Evolutionary conservation across 2,797 vertebrate species (phyloP), one percentile per base, ranked within the genome.

Genomic region (Gymnodraco acuticeps): DNA sequence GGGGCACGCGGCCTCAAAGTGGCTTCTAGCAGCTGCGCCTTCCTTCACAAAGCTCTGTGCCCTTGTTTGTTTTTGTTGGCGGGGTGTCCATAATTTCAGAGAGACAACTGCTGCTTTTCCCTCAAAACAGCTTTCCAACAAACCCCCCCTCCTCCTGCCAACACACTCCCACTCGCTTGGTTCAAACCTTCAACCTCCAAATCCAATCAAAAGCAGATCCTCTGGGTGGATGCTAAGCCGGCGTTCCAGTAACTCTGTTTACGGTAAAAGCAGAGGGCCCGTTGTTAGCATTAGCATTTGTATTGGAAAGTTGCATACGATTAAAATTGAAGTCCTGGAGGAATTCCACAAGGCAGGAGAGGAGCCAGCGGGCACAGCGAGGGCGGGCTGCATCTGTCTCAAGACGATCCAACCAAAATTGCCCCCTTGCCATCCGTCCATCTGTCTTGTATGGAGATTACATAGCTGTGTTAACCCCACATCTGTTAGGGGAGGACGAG

Each of bases 231-330:
- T 73, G 72, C 88, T 83, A 81, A 88, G 84, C 87, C 13, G 55
- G 60, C 45, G 64, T 80, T 88, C 81, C 80, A 76, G 82, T 82
- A 75, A 80, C 82, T 83, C 60, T 79, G 79, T 83, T 91, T 86
- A 87, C 54, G 70, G 74, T 87, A 73, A 80, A 70, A 77, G 87
- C 58, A 33, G 72, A 67, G 64, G 56, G 79, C 71, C 70, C 31
- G 73, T 89, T 77, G 84, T 87, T 88, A 85, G 82, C 78, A 88
- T 91, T 92, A 91, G 89, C 84, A 86, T 92, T 92, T 92, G 85
- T 91, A 88, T 91, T 89, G 85, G 85, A 86, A 84, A 88, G 77
- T 88, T 79, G 89, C 81, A 87, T 85, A 86, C 41, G 48, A 89
- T 91, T 89, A 87, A 65, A 70, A 19, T 72, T 55, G 80, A 78